Evolutionary conservation across 2,113 vertebrate genomes (phyloP), one percentile per base, ranked within the genome.

Genomic region (Seriola dumerili): DNA sequence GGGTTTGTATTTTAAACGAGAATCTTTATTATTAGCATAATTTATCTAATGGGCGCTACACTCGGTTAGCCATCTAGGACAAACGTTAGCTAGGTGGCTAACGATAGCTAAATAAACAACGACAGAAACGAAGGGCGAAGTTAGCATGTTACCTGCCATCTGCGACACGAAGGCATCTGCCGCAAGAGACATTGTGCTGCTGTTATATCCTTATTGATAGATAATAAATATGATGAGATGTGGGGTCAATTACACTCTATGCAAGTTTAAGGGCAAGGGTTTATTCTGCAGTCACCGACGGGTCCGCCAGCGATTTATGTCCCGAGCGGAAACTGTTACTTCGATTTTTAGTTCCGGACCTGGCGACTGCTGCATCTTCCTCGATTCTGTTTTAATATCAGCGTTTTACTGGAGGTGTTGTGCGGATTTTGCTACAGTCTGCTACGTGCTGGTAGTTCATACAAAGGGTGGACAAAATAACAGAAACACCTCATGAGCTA

Each of bases 151-250:
- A 96, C 95, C 95, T 89, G 95, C 93, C 76, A 96, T 94, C 88
- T 96, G 95, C 72, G 95, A 95, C 78, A 95, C 93, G 74, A 95
- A 96, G 0, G 95, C 95, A 83, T 96, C 95, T 38, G 95, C 94
- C 25, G 95, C 95, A 9, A 96, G 95, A 88, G 95, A 95, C 95
- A 96, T 96, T 11, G 23, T 48, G 76, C n/a, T 9, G 32, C 1
- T 19, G 3, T 10, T 1, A 19, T 71, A 3, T 13, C 59, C 32
- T 6, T 12, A 11, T 34, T 14, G 3, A 1, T 57, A 7, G 55
- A 23, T n/a, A 55, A 55, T 5, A 10, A 5, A 1, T 48, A 17
- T 4, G 25, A 14, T 16, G 0, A 46, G 3, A 32, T 11, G 9
- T 21, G 1, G 34, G 10, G 34, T 68, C 73, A 76, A 4, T 3